Conservation (phyloP, 1,140 invertebrate species). For the Doryteuthis pealeii region DNA sequence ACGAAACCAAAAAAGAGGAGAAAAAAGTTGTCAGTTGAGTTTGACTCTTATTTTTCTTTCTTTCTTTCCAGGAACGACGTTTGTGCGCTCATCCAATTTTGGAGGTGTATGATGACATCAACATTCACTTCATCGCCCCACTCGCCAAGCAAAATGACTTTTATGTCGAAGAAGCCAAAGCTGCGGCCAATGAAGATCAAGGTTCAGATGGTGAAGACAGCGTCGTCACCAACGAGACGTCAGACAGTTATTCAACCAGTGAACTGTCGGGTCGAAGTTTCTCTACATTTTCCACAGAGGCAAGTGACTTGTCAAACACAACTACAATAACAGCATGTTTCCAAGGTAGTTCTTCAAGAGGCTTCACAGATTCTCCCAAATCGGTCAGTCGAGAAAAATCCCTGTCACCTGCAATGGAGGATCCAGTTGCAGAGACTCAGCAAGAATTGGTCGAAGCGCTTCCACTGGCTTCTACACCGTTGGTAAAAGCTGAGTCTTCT, state of each 20-base stretch:
- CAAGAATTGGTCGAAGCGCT: no score
- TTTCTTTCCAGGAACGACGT: slow-evolving; percentile 54
- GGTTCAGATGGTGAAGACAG: neutral
- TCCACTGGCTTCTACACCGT: neutral
- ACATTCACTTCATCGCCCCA: slow-evolving; percentile 60
- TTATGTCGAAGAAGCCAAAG: slow-evolving; percentile 55
- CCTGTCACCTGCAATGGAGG: neutral
- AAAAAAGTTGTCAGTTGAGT: no score
- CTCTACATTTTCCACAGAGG: neutral
- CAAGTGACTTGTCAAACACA: neutral
- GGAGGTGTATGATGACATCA: slow-evolving; percentile 59
- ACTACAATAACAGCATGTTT: neutral
- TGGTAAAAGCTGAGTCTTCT: neutral
- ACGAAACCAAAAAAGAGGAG: no score
- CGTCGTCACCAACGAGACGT: neutral
- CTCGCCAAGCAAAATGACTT: slow-evolving; percentile 62
- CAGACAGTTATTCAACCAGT: neutral
- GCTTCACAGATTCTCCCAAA: neutral
- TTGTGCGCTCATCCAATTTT: slow-evolving; percentile 62
- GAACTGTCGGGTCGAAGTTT: neutral
- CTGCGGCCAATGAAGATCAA: neutral
- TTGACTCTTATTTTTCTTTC: no score
- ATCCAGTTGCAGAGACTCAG: neutral
- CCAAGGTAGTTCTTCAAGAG: neutral
- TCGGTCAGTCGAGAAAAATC: neutral